These are phyloP conservation scores for Falcunculus frontatus DNA, from an alignment of 2,113 vertebrate genomes.

Conservation along the genomic window DNA sequence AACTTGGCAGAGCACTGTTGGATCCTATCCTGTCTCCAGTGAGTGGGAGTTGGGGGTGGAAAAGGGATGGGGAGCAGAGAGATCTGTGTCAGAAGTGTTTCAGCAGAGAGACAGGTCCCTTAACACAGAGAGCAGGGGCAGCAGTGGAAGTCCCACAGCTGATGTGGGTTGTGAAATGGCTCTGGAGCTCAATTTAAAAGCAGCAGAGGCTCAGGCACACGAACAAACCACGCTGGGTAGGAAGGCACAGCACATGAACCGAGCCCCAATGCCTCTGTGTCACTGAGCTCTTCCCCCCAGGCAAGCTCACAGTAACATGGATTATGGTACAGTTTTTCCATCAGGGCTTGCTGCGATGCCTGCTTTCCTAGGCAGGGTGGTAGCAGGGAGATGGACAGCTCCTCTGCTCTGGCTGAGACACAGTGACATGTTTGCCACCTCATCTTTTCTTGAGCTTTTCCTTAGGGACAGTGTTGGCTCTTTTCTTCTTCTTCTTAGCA, in stretches of 20 bases:
- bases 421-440: not conserved
- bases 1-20: not conserved
- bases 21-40: not conserved
- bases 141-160: not conserved
- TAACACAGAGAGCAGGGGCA: not conserved
- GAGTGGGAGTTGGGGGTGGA: not conserved
- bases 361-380: not conserved
- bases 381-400: not conserved
- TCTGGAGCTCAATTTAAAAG: not conserved
- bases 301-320: fast-evolving
- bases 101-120: not conserved
- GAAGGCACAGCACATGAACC: fast-evolving
- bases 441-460: not conserved
- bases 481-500: not conserved
- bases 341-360: not conserved
- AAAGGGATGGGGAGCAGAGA: not conserved
- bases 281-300: not conserved
- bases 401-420: not conserved
- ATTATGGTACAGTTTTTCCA: not conserved
- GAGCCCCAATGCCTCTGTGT: not conserved
- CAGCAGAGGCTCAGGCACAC: not conserved
- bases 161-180: not conserved
- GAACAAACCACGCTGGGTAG: fast-evolving
- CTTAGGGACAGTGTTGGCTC: not conserved
- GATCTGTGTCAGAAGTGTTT: not conserved